A percentile compares a stretch with the other conserved stretches of the same genome.
These are phyloP conservation scores for Clanis bilineata DNA, from an alignment of 2,888 invertebrate genomes.

Conservation along the genomic window DNA sequence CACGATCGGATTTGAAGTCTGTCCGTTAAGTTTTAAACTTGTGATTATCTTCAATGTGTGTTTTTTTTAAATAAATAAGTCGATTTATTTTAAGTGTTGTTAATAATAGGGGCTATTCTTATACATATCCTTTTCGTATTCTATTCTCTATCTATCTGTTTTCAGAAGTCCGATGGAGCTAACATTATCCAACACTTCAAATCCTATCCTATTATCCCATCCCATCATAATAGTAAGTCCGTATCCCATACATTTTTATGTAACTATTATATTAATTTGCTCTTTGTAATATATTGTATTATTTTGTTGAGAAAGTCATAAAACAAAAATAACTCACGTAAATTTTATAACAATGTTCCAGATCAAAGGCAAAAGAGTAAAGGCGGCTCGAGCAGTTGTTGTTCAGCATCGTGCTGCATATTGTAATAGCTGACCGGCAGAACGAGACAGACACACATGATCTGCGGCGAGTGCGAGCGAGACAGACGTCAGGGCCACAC, in stretches of 20 bases:
- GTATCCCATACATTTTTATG: slow-evolving; percentile 19
- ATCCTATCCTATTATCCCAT: slow-evolving; percentile 44
- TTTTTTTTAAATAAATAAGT: too few species aligned
- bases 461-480: slow-evolving; percentile 48
- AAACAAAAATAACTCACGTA: background rate
- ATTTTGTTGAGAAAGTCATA: background rate
- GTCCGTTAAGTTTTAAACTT: too few species aligned
- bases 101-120: too few species aligned
- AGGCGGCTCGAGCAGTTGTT: slow-evolving; percentile 97
- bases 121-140: too few species aligned
- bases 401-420: slow-evolving; percentile 96
- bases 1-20: too few species aligned
- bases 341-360: slow-evolving; percentile 75
- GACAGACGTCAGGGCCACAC: slow-evolving; percentile 50
- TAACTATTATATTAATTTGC: background rate
- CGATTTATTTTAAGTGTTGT: too few species aligned
- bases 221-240: slow-evolving; percentile 48
- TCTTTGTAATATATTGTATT: background rate
- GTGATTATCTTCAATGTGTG: too few species aligned
- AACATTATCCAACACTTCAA: slow-evolving; percentile 42
- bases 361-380: slow-evolving; percentile 98
- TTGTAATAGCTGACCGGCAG: slow-evolving; percentile 84
- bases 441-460: slow-evolving; percentile 43
- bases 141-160: slow-evolving; percentile 6
- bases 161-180: slow-evolving; percentile 76